A percentile compares a stretch with the other conserved stretches of the same genome.
phyloP scores from a whole-genome alignment of 2,113 vertebrate genomes.

The Saguinus imperator region DNA sequence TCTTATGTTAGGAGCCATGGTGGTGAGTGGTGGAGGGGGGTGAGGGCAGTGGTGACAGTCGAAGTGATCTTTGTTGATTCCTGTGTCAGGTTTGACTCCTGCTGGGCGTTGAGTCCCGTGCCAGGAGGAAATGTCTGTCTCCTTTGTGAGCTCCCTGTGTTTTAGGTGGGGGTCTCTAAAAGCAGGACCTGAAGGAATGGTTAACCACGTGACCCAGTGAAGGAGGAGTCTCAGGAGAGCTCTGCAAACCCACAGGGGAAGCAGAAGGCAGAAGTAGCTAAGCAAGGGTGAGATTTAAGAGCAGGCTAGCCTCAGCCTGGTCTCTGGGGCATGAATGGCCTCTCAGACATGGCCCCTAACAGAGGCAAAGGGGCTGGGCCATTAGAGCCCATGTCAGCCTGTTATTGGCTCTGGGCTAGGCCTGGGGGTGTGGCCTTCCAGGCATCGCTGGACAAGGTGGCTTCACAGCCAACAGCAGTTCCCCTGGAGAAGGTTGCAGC shows the following conservation, averaged over 20 bases:
- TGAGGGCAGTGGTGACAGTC: neutral
- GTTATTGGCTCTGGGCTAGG: accelerated
- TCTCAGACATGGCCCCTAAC: neutral
- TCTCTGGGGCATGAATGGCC: neutral
- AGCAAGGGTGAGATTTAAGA: neutral
- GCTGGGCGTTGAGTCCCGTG: accelerated
- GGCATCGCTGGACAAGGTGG: neutral
- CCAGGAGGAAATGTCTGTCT: neutral
- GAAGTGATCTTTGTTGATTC: neutral
- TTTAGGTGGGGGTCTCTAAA: too few species aligned
- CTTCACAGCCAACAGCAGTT: neutral
- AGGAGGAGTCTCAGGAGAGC: neutral
- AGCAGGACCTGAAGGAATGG: neutral
- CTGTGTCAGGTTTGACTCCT: neutral
- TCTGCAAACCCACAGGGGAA: neutral
- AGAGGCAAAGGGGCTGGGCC: neutral
- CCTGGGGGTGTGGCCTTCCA: neutral
- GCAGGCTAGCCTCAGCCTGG: neutral
- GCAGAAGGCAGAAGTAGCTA: neutral
- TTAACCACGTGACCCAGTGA: neutral
- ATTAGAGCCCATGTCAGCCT: accelerated
- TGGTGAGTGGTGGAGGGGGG: accelerated
- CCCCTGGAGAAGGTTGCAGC: neutral
- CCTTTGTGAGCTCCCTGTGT: too few species aligned
- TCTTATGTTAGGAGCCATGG: accelerated